Evolutionary conservation across 2,888 invertebrate species (phyloP).

Genomic region (Microdon myrmicae): DNA sequence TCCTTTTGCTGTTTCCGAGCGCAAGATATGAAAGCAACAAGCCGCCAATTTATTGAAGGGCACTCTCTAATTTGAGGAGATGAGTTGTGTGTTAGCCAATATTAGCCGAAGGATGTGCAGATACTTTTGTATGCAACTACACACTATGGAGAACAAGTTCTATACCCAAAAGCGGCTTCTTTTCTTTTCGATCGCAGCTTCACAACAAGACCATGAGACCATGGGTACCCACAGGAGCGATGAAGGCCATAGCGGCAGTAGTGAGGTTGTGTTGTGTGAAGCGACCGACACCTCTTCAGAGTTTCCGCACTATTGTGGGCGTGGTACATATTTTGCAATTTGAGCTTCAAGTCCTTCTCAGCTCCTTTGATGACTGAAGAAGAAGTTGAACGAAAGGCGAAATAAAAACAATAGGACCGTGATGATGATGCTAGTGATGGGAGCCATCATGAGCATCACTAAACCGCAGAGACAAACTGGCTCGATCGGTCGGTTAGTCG

Average conservation of each 20-base stretch:
- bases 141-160: neutral
- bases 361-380: constrained; percentile 35
- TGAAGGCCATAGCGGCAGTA: constrained; percentile 8
- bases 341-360: constrained; percentile 61
- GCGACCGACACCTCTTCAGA: constrained; percentile 53
- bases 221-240: no score
- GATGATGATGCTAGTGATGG: constrained; percentile 61
- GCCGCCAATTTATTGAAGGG: constrained; percentile 63
- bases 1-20: constrained; percentile 16
- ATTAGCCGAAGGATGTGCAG: constrained; percentile 57
- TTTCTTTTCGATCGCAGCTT: no score
- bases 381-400: constrained; percentile 21
- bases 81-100: constrained; percentile 60
- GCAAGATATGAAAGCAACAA: constrained; percentile 61
- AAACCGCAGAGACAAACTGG: constrained; percentile 63
- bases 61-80: constrained; percentile 63
- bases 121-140: constrained; percentile 36
- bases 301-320: constrained; percentile 55
- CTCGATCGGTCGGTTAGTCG: constrained; percentile 38
- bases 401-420: constrained; percentile 43
- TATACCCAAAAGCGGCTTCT: no score
- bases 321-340: constrained; percentile 65
- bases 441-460: constrained; percentile 64
- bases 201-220: no score
- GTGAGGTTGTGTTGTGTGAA: constrained; percentile 53